These are phyloP conservation scores for Melinopterus prodromus DNA, from an alignment of 2,888 invertebrate genomes.

Conservation along the genomic window DNA sequence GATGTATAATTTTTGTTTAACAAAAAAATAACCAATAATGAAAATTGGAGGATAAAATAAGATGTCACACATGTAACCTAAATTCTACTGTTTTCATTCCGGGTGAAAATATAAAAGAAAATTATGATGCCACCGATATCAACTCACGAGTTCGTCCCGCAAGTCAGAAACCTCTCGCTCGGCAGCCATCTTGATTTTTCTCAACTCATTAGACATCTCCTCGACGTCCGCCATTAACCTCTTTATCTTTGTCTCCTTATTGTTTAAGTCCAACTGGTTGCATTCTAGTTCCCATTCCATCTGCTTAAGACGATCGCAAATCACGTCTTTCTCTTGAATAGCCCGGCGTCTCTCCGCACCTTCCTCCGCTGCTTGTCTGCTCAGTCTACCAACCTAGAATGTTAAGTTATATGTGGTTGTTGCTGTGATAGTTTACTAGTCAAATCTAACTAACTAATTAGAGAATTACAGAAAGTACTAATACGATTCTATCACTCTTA, in stretches of 20 bases:
- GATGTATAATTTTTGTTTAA: constrained; percentile 7
- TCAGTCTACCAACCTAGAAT: constrained; percentile 75
- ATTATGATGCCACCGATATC: constrained; percentile 38
- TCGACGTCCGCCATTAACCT: constrained; percentile 78
- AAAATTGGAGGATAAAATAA: constrained; percentile 33
- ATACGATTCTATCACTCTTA: neutral
- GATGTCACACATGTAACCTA: constrained; percentile 27
- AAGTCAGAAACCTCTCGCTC: constrained; percentile 66
- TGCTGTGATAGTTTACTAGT: constrained; percentile 15
- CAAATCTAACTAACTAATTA: neutral
- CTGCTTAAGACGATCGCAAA: constrained; percentile 70
- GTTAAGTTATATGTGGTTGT: neutral
- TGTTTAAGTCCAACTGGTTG: constrained; percentile 69
- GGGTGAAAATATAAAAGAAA: constrained; percentile 31
- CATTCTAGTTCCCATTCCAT: constrained; percentile 74
- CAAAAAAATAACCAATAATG: constrained; percentile 33
- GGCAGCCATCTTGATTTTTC: constrained; percentile 61
- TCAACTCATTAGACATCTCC: constrained; percentile 73
- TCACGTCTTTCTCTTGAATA: constrained; percentile 72
- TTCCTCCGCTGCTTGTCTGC: constrained; percentile 85
- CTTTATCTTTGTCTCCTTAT: constrained; percentile 76
- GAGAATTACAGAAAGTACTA: neutral
- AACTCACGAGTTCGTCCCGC: constrained; percentile 68
- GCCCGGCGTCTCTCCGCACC: constrained; percentile 81
- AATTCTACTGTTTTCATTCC: neutral